Conservation (phyloP, 2,888 invertebrate species). For the Magallana nippona region DNA sequence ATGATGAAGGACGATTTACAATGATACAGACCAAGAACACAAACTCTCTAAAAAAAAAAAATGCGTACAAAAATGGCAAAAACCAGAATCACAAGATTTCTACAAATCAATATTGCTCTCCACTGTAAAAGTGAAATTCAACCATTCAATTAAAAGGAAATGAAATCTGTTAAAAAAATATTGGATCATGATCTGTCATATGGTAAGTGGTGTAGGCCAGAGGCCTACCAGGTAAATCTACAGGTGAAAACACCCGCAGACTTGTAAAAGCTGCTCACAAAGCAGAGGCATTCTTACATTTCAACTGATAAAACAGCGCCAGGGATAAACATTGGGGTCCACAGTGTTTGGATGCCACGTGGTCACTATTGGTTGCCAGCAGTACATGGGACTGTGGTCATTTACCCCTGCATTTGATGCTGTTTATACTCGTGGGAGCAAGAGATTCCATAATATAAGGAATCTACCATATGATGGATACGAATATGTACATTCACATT, state of each 20-base stretch:
- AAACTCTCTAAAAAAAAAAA: slow-evolving; percentile 37
- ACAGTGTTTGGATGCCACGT: slow-evolving; percentile 27
- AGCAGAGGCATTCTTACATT: slow-evolving; percentile 47
- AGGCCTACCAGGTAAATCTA: neutral
- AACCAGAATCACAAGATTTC: slow-evolving; percentile 31
- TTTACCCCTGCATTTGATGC: neutral
- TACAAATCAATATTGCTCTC: slow-evolving; percentile 14
- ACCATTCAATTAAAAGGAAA: slow-evolving; percentile 26
- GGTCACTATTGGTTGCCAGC: neutral
- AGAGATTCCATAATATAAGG: slow-evolving; percentile 39
- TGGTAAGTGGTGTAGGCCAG: slow-evolving; percentile 8
- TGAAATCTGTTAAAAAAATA: slow-evolving; percentile 27
- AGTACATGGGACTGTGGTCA: neutral
- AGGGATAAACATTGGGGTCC: slow-evolving; percentile 18
- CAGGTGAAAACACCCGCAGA: neutral
- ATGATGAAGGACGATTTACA: slow-evolving; percentile 52
- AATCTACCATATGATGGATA: slow-evolving; percentile 41
- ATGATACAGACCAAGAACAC: slow-evolving; percentile 52
- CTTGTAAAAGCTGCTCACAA: slow-evolving; percentile 31
- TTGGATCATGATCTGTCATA: slow-evolving; percentile 41
- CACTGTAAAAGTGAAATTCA: slow-evolving; percentile 29
- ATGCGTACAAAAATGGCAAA: slow-evolving; percentile 24
- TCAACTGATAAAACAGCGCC: slow-evolving; percentile 28
- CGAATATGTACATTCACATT: slow-evolving; percentile 44
- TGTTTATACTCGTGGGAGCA: slow-evolving; percentile 38